phyloP scores from a whole-genome alignment of 2,113 vertebrate genomes.

The Henicopernis longicauda region DNA sequence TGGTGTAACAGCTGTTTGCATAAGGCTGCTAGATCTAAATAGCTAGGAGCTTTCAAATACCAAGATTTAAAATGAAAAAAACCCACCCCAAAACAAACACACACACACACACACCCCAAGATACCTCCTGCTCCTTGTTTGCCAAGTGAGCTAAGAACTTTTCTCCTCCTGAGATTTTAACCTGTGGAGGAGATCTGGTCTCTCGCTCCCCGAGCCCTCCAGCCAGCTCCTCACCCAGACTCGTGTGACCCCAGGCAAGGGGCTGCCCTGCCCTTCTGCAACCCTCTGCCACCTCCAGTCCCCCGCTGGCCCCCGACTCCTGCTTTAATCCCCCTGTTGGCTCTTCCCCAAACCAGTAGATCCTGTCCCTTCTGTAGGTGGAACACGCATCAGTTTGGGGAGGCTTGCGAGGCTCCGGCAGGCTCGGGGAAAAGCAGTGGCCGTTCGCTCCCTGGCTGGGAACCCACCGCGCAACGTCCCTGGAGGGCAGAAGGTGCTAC shows the following conservation, averaged over 20 bases:
- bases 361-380: no score
- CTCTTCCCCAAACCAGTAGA: neutral
- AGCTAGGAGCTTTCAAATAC: neutral
- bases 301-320: neutral
- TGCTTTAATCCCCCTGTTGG: rapidly evolving
- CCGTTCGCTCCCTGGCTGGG: no score
- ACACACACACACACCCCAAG: neutral
- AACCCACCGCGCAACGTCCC: no score
- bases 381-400: no score
- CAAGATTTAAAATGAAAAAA: neutral
- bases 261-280: no score
- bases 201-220: neutral
- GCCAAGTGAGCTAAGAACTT: neutral
- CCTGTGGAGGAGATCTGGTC: no score
- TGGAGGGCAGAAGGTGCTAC: neutral
- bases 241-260: neutral
- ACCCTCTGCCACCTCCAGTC: neutral
- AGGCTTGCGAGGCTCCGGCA: no score
- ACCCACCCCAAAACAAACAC: no score
- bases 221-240: neutral
- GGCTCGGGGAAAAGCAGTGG: no score
- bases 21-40: neutral
- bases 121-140: neutral
- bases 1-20: neutral
- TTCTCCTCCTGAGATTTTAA: neutral